These are phyloP conservation scores for Larimichthys crocea DNA, from an alignment of 2,113 vertebrate genomes.

Conservation along the genomic window DNA sequence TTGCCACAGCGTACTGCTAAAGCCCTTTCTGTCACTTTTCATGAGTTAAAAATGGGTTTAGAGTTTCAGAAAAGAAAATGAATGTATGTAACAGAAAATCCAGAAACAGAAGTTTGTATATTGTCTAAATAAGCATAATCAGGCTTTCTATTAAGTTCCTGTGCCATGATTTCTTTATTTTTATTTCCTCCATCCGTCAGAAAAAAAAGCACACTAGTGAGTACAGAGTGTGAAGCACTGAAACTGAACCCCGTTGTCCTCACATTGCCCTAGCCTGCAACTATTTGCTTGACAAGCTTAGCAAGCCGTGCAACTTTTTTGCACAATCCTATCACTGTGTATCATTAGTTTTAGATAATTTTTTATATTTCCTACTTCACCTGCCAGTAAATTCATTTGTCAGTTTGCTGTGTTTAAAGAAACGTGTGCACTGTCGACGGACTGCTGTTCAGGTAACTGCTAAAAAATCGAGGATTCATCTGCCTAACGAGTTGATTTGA, in stretches of 20 bases:
- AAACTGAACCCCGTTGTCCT: neutral
- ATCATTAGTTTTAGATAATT: neutral
- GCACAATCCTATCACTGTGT: conserved; percentile 35
- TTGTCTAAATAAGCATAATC: neutral
- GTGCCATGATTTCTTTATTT: conserved; percentile 7
- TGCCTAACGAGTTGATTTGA: conserved; percentile 4
- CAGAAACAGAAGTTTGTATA: neutral
- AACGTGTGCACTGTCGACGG: neutral
- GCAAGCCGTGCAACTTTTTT: conserved; percentile 8
- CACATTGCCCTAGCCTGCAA: neutral
- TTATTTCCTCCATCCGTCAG: neutral
- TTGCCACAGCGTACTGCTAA: neutral
- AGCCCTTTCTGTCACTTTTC: neutral
- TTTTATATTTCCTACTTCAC: conserved; percentile 32
- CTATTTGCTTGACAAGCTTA: conserved; percentile 15
- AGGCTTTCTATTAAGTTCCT: neutral
- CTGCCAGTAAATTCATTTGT: neutral
- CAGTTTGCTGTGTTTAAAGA: neutral
- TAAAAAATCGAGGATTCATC: conserved; percentile 6
- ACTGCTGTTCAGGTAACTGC: conserved; percentile 27
- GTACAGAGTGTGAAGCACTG: conserved; percentile 16
- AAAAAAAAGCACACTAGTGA: neutral
- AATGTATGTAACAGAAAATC: conserved; percentile 9
- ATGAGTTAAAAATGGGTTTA: neutral
- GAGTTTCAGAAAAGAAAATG: neutral